phyloP scores from a whole-genome alignment of 2,113 vertebrate genomes.

The Nothoprocta perdicaria region DNA sequence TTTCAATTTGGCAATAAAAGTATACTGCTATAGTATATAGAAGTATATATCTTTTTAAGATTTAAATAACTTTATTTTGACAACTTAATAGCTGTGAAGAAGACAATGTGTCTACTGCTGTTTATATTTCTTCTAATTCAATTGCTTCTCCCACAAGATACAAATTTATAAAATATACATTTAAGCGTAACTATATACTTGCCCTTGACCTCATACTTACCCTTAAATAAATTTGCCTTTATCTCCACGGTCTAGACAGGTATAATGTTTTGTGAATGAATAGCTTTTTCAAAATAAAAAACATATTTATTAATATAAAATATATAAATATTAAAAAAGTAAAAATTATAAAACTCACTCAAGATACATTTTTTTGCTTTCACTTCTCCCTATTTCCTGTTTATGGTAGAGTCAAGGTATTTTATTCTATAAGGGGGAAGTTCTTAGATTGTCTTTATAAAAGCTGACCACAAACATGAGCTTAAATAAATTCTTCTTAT shows the following conservation, averaged over 20 bases:
- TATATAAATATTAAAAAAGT: background rate
- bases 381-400: background rate
- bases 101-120: background rate
- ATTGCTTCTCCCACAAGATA: background rate
- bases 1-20: background rate
- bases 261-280: background rate
- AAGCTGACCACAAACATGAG: background rate
- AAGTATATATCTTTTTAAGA: background rate
- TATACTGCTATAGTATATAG: too few relatives aligned
- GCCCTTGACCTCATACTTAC: too few relatives aligned
- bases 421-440: background rate
- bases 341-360: background rate
- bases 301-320: too few relatives aligned
- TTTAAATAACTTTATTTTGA: background rate
- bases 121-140: background rate
- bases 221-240: background rate
- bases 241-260: background rate
- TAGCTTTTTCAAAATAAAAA: background rate
- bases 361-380: background rate
- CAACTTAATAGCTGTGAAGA: background rate
- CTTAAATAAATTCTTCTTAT: background rate
- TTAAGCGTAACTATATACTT: too few relatives aligned
- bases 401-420: background rate
- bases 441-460: background rate
- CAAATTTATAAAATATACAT: background rate